Evolutionary conservation across 2,888 invertebrate species (phyloP).

Genomic region (Cremastobaeus sp.): DNA sequence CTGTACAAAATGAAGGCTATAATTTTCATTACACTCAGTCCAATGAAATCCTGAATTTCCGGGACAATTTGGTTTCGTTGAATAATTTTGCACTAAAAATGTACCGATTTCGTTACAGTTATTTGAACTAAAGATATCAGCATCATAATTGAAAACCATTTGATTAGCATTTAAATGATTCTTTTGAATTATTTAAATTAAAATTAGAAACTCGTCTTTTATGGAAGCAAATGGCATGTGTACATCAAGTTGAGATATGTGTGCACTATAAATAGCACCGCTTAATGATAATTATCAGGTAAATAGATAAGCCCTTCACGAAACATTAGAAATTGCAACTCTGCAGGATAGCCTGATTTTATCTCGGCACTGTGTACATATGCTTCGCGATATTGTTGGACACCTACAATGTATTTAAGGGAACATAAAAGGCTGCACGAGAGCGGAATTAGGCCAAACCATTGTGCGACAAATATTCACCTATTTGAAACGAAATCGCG

Average conservation of each 20-base stretch:
- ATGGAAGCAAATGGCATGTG: constrained; percentile 31
- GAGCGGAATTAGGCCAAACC: constrained; percentile 17
- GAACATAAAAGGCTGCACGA: constrained; percentile 27
- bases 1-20: no score
- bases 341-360: constrained; percentile 50
- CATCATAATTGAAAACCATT: constrained; percentile 33
- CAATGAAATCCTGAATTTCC: no score
- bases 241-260: constrained; percentile 38
- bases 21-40: no score
- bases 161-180: constrained; percentile 32
- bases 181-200: constrained; percentile 10
- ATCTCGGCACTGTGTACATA: constrained; percentile 49
- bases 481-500: constrained; percentile 6
- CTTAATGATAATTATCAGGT: constrained; percentile 54
- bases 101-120: neutral
- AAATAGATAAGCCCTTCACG: constrained; percentile 44
- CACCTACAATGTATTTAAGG: constrained; percentile 49
- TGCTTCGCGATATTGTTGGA: constrained; percentile 49
- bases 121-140: constrained; percentile 15
- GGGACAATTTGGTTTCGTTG: no score
- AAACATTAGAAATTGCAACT: constrained; percentile 53
- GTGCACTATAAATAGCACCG: constrained; percentile 38
- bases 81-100: no score
- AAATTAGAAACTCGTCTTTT: constrained; percentile 32
- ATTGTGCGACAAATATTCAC: constrained; percentile 38